Percentiles rank a stretch among this genome's conserved stretches.
phyloP scores from a whole-genome alignment of 2,113 vertebrate genomes.

The Hydrolagus affinis region DNA sequence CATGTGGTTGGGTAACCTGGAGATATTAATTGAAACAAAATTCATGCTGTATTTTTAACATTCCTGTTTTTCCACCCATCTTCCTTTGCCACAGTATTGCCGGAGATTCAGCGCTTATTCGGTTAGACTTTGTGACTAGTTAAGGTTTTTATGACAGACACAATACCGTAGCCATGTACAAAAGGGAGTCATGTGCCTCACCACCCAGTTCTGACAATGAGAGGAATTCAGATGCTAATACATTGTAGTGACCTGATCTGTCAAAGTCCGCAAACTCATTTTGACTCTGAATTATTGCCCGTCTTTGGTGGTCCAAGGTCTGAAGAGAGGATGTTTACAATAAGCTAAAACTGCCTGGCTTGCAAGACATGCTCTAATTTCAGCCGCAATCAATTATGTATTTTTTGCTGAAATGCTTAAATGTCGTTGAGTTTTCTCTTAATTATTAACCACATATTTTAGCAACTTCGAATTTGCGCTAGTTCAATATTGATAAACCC shows the following conservation, averaged over 20 bases:
- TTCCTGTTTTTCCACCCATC: neutral
- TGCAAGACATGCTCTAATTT: conserved; percentile 17
- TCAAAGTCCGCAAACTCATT: conserved; percentile 41
- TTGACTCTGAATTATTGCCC: conserved; percentile 43
- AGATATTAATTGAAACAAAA: neutral
- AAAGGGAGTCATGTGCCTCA: conserved; percentile 24
- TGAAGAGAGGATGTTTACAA: neutral
- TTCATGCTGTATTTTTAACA: neutral
- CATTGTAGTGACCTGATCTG: conserved; percentile 47
- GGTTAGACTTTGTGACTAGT: neutral
- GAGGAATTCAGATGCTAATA: conserved; percentile 40
- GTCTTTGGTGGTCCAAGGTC: conserved; percentile 31
- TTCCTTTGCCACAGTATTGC: neutral
- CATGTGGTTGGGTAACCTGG: neutral
- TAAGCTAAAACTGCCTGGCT: conserved; percentile 9
- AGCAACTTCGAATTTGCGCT: neutral
- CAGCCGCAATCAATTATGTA: conserved; percentile 21
- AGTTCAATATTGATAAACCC: neutral
- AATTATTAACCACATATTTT: conserved; percentile 23
- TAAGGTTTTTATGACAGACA: too few relatives aligned
- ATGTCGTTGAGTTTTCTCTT: conserved; percentile 8
- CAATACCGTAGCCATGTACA: too few relatives aligned
- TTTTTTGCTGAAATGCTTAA: conserved; percentile 15
- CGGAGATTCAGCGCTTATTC: neutral
- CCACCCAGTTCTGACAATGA: conserved; percentile 46